Base-by-base conservation (phyloP, 64 coral and sea anemone species). In the Hydrozoanthus tunicans region DNA sequence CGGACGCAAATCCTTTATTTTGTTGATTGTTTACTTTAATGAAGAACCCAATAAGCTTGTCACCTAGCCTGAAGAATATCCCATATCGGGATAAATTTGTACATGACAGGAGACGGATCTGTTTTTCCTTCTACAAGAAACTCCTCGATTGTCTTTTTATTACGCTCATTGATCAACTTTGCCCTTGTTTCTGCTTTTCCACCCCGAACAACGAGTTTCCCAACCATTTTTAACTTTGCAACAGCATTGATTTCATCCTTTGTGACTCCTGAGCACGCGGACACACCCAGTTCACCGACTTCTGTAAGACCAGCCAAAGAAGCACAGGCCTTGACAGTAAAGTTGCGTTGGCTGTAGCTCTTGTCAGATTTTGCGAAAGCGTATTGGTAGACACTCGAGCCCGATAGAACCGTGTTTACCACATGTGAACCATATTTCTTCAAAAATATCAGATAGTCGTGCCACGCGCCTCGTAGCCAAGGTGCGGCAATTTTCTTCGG, bases 61-160 rank as follows among this genome's bases (percentile, higher is more conserved):
- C 51, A 82, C 80, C 60, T 82, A 5, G 80, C 60, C 62, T 82
- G 59, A 65, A 66, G 80, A 65, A 82, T 82, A 52, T 82, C 80
- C 80, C 80, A 82, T 4, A 82, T 82, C 3, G 80, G 61, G 0
- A 58, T 64, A 23, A 82, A 82, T 27, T 58, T 82, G 80, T 82
- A 82, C 61, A 53, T 53, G 6, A 82, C 32, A 3, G 80, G 80
- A 12, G 80, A 52, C 14, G 80, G 80, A 13, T 82, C 20, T 1
- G 80, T 82, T 51, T 82, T 65, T 5, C 80, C 80, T 65, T 82
- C 80, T 4, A 17, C 60, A 0, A 82, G 60, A 43, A 82, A 82
- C 65, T 82, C 52, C 10, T 14, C 4, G 15, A 82, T 82, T 3
- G 80, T 82, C 9, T 5, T 14, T 53, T 65, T 63, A 82, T 64